These are phyloP conservation scores for Prionailurus viverrinus DNA, from an alignment of 2,113 vertebrate species.

Conservation along the genomic window DNA sequence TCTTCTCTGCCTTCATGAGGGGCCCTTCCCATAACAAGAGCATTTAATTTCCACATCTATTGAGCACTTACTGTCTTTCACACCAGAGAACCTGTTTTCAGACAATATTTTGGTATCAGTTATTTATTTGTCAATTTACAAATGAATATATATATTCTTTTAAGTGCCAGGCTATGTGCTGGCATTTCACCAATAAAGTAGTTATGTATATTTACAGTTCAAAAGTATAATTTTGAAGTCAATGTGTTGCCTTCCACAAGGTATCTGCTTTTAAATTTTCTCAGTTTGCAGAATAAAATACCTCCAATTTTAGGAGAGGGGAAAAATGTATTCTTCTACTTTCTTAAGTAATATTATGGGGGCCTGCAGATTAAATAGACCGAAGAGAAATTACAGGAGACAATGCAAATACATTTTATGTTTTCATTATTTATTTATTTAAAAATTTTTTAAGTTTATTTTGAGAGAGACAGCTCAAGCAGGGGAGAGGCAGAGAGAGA, in stretches of 20 bases:
- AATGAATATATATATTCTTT: neutral
- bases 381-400: neutral
- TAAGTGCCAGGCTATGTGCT: neutral
- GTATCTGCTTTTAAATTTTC: neutral
- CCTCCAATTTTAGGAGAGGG: neutral
- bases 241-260: neutral
- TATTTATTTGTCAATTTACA: neutral
- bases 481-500: too few relatives aligned
- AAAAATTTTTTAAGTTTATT: too few relatives aligned
- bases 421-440: too few relatives aligned
- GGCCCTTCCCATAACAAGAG: neutral
- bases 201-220: neutral
- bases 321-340: neutral
- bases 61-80: neutral
- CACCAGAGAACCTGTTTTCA: constrained; percentile 5
- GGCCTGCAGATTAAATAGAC: neutral
- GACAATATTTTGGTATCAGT: neutral
- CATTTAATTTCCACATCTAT: constrained; percentile 39
- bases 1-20: neutral
- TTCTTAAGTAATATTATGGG: neutral
- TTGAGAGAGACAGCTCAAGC: too few relatives aligned
- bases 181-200: neutral
- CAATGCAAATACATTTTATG: neutral
- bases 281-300: neutral
- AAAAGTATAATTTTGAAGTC: neutral